Percentiles rank a stretch among this genome's conserved stretches.
Conservation (phyloP, 1,140 invertebrate species). For the Bombus polaris region DNA sequence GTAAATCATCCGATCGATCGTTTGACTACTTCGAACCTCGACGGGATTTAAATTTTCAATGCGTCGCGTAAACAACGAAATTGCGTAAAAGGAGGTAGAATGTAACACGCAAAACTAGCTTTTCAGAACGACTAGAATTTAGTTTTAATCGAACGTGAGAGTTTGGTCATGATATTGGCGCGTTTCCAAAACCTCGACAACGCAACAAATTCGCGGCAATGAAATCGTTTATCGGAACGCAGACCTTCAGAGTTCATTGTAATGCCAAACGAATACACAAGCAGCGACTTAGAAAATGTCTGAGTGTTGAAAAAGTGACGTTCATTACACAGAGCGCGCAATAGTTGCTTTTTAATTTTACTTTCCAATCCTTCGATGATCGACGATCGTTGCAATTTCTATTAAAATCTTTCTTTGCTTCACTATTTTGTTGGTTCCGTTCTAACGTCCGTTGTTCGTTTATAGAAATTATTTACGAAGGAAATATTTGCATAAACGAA, state of each 20-base stretch:
- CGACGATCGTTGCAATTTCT: not conserved
- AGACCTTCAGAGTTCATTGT: not conserved
- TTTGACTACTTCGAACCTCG: too few species aligned
- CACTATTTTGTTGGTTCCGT: not conserved
- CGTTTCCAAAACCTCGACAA: conserved; percentile 2
- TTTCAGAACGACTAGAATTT: not conserved
- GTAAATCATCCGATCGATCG: not conserved
- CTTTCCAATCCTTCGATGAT: not conserved
- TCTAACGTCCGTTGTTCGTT: not conserved
- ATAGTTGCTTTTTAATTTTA: not conserved
- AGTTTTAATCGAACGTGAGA: not conserved
- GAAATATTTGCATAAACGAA: not conserved
- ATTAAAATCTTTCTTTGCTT: not conserved
- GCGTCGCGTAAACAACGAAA: not conserved
- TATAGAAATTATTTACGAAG: too few species aligned
- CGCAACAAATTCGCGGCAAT: conserved; percentile 7
- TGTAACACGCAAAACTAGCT: not conserved
- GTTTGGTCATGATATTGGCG: not conserved
- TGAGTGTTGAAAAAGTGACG: not conserved
- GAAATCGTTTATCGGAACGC: conserved; percentile 1
- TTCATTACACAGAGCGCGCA: too few species aligned
- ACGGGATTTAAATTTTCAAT: not conserved
- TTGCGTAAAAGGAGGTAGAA: not conserved
- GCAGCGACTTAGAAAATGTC: not conserved
- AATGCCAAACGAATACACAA: not conserved